phyloP scores from a whole-genome alignment of 1,140 invertebrate genomes.

The Aporrectodea caliginosa region DNA sequence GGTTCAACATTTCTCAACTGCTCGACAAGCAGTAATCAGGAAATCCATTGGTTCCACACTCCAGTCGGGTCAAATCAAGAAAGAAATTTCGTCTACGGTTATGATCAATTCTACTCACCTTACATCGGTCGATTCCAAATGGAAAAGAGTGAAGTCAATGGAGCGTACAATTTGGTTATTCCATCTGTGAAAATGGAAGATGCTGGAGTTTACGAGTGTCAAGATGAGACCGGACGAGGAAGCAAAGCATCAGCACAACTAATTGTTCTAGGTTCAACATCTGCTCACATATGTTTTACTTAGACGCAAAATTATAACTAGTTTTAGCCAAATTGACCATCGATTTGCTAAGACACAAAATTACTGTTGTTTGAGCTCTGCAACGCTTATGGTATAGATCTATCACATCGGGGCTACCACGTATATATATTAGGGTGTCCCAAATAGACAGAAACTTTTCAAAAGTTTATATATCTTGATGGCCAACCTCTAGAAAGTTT shows the following conservation, averaged over 20 bases:
- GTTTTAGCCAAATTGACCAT: too few relatives aligned
- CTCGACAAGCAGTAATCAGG: neutral
- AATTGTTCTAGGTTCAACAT: neutral
- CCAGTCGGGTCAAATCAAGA: neutral
- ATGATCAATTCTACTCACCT: neutral
- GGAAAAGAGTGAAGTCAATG: neutral
- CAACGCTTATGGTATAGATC: too few relatives aligned
- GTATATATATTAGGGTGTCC: too few relatives aligned
- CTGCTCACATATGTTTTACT: too few relatives aligned
- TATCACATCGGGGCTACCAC: too few relatives aligned
- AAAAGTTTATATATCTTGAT: too few relatives aligned
- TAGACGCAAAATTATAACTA: too few relatives aligned
- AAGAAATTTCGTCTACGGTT: neutral
- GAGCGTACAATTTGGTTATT: neutral
- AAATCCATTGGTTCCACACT: neutral
- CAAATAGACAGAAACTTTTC: too few relatives aligned
- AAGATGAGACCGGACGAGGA: neutral
- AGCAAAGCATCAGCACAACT: neutral
- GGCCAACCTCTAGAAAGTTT: too few relatives aligned
- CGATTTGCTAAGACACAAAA: too few relatives aligned
- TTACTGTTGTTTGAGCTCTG: too few relatives aligned
- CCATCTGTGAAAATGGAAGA: neutral
- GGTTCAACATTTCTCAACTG: neutral
- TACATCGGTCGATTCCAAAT: neutral
- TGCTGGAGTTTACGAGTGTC: neutral